Percentiles rank a stretch among this genome's conserved stretches.
phyloP scores from a whole-genome alignment of 2,797 vertebrate genomes.

The Micropoecilia bifurca region DNA sequence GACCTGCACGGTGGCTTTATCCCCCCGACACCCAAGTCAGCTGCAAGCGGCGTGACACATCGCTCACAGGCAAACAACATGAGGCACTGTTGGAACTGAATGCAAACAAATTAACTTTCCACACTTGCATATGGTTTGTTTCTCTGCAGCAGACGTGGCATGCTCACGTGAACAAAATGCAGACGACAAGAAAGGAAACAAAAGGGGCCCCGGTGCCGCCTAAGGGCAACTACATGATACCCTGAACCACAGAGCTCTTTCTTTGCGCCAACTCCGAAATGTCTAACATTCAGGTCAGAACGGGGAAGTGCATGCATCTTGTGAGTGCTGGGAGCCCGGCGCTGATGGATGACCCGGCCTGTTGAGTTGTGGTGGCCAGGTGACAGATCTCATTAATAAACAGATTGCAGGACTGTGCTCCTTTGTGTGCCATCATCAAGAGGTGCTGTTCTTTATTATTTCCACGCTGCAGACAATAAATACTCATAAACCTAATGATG shows the following conservation, averaged over 20 bases:
- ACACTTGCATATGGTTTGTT: conserved; percentile 74
- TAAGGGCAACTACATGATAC: conserved; percentile 72
- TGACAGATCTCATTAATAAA: conserved; percentile 84
- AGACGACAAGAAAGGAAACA: conserved; percentile 44
- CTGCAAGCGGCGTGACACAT: conserved; percentile 78
- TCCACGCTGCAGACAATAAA: conserved; percentile 86
- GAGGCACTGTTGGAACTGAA: conserved; percentile 77
- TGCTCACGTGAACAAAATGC: conserved; percentile 34
- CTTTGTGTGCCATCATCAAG: conserved; percentile 80
- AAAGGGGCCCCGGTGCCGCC: conserved; percentile 47
- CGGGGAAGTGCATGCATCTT: conserved; percentile 79
- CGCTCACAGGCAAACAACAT: conserved; percentile 81
- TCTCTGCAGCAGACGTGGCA: conserved; percentile 50
- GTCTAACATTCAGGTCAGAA: conserved; percentile 80
- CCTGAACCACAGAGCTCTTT: conserved; percentile 73
- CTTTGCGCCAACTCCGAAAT: conserved; percentile 74
- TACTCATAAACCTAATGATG: conserved; percentile 89
- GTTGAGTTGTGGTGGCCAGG: conserved; percentile 77
- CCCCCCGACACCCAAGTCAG: conserved; percentile 70
- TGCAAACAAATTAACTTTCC: conserved; percentile 79
- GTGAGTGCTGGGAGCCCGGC: conserved; percentile 58
- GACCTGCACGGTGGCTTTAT: conserved; percentile 67
- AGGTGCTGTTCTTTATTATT: conserved; percentile 83
- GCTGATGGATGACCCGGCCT: conserved; percentile 80
- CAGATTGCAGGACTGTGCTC: conserved; percentile 79